Evolutionary conservation across 2,888 invertebrate genomes (phyloP).

Genomic region (Cantharis rustica): DNA sequence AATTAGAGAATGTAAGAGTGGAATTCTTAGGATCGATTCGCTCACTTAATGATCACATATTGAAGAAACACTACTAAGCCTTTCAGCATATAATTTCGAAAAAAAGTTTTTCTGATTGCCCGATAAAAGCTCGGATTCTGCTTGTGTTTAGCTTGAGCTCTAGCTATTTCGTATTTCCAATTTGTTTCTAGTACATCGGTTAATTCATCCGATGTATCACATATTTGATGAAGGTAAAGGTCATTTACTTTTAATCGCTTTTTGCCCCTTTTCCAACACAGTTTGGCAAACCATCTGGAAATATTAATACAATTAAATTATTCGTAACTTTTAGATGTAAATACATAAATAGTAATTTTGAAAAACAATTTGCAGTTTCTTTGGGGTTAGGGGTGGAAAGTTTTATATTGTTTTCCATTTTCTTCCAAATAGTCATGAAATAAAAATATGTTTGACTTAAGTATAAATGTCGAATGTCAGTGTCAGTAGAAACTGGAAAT

Average conservation of each 20-base stretch:
- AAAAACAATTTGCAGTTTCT: background rate
- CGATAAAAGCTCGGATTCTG: constrained; percentile 61
- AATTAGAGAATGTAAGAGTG: background rate
- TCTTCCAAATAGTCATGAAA: too few species aligned
- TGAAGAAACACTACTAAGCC: constrained; percentile 61
- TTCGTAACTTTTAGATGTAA: background rate
- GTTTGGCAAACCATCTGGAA: constrained; percentile 46
- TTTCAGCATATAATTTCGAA: constrained; percentile 62
- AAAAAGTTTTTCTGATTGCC: constrained; percentile 64
- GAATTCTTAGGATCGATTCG: background rate
- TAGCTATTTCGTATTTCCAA: constrained; percentile 64
- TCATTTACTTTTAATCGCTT: constrained; percentile 66
- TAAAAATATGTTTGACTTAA: too few species aligned
- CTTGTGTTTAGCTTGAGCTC: constrained; percentile 57
- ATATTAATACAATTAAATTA: background rate
- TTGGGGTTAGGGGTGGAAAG: background rate
- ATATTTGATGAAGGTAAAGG: constrained; percentile 52
- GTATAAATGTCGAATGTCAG: too few species aligned
- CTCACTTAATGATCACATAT: constrained; percentile 62
- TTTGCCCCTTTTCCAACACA: constrained; percentile 58
- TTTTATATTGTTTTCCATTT: background rate
- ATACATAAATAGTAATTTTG: constrained; percentile 18
- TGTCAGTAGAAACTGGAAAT: too few species aligned
- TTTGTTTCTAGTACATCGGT: constrained; percentile 66
- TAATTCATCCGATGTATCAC: constrained; percentile 65